Conservation (phyloP, 2,797 vertebrate species). For the Nannoperca australis region DNA sequence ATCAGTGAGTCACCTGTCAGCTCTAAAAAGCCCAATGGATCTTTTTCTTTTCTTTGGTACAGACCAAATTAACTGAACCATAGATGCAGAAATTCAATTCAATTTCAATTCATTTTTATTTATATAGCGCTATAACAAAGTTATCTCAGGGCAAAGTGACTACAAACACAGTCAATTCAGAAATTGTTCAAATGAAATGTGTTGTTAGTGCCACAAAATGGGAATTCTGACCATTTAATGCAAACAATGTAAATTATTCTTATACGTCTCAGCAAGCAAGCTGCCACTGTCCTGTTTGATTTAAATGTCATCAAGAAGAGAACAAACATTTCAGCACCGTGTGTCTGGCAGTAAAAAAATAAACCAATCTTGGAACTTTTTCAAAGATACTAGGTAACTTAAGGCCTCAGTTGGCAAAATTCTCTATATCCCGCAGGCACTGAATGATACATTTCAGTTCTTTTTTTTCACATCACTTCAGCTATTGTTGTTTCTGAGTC, state of each 20-base stretch:
- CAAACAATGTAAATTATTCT: background rate
- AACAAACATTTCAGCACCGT: background rate
- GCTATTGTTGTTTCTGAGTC: conserved; percentile 26
- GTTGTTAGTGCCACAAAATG: background rate
- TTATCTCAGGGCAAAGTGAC: background rate
- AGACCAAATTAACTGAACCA: background rate
- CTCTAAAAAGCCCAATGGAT: background rate
- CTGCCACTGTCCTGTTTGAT: background rate
- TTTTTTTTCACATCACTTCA: conserved; percentile 25
- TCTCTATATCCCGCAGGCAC: background rate
- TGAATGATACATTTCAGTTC: conserved; percentile 7
- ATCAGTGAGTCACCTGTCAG: background rate
- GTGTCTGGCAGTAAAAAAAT: background rate
- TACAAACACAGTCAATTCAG: background rate
- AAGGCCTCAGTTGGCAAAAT: background rate
- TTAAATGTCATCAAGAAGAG: background rate
- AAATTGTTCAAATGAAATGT: background rate
- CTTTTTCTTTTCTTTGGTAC: background rate
- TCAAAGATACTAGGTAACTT: background rate
- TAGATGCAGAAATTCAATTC: background rate
- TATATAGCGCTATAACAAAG: too few species aligned
- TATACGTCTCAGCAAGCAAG: background rate
- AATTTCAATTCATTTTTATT: too few species aligned
- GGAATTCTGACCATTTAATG: background rate
- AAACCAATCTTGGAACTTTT: background rate